Conservation (phyloP, 2,797 vertebrate genomes). For the Poeciliopsis infans region DNA sequence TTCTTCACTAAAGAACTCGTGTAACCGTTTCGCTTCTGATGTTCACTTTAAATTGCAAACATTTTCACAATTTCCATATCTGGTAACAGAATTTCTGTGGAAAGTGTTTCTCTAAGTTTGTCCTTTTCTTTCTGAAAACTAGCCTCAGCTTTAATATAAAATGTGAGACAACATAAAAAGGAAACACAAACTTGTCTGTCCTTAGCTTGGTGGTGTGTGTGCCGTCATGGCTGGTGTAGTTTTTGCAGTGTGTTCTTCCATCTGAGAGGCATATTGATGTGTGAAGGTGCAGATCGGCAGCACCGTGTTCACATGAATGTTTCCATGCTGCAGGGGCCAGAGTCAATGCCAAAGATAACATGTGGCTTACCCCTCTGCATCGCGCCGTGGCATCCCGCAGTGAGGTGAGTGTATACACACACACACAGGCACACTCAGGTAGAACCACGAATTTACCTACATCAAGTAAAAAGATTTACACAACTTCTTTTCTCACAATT, state of each 20-base stretch:
- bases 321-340: slow-evolving; percentile 86
- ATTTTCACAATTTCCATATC: not conserved
- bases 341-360: slow-evolving; percentile 98
- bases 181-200: not conserved
- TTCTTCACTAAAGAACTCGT: not conserved
- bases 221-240: too few species aligned
- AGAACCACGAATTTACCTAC: not conserved
- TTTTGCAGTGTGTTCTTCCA: not conserved
- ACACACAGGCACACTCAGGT: not conserved
- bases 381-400: slow-evolving; percentile 94
- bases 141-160: not conserved
- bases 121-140: not conserved
- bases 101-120: not conserved
- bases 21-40: not conserved
- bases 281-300: not conserved
- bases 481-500: not conserved
- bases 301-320: not conserved
- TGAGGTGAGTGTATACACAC: slow-evolving; percentile 82
- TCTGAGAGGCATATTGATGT: not conserved
- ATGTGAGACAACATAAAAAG: not conserved
- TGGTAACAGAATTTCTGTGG: not conserved
- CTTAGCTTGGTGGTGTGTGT: not conserved
- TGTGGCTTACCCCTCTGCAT: slow-evolving; percentile 98
- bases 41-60: not conserved
- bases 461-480: not conserved